These are phyloP conservation scores for Synergus itoensis DNA, from an alignment of 2,888 invertebrate genomes.

Conservation along the genomic window DNA sequence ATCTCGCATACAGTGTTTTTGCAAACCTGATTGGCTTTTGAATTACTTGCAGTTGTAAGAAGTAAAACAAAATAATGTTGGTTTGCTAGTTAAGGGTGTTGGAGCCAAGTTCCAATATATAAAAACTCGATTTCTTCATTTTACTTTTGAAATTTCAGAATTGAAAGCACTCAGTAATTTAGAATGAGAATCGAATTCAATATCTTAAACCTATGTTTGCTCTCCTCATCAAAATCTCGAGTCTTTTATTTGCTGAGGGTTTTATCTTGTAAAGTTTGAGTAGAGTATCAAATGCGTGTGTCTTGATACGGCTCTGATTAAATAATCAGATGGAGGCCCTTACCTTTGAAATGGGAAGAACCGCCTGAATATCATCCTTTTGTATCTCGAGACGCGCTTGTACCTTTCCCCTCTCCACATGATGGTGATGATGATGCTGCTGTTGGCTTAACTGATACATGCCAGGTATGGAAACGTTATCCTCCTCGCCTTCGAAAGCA, in stretches of 20 bases:
- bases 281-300: constrained; percentile 17
- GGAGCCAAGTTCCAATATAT: too few species aligned
- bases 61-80: too few species aligned
- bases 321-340: constrained; percentile 47
- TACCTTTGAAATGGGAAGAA: constrained; percentile 96
- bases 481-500: constrained; percentile 82
- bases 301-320: constrained; percentile 26
- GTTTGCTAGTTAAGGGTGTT: too few species aligned
- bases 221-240: background rate
- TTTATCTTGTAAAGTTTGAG: background rate
- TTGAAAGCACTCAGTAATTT: background rate
- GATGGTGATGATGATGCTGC: constrained; percentile 66
- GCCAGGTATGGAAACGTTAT: constrained; percentile 69
- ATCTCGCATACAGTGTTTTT: too few species aligned
- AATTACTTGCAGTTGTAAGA: too few species aligned
- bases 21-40: too few species aligned
- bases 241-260: background rate
- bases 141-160: background rate
- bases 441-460: constrained; percentile 65
- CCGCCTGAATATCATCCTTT: constrained; percentile 96
- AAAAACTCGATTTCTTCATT: too few species aligned
- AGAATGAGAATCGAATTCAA: background rate
- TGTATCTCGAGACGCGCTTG: constrained; percentile 92
- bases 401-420: constrained; percentile 81
- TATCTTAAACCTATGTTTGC: background rate